Evolutionary conservation across 53 echinoderm and acorn worm species (phyloP).

Genomic region (Patiria pectinifera): DNA sequence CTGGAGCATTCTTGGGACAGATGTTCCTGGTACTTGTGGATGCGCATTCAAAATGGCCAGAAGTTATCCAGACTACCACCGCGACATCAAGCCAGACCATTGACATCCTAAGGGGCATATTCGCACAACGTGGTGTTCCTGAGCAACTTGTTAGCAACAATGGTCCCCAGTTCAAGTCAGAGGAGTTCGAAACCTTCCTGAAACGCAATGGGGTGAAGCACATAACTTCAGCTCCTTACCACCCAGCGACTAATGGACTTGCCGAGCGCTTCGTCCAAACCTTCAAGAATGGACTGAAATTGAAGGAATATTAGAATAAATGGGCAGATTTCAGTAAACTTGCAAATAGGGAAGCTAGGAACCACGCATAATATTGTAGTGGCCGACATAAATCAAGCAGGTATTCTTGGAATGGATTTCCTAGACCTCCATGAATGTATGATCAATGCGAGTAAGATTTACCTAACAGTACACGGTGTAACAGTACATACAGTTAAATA

Average conservation of each 20-base stretch:
- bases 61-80: slow-evolving; percentile 61
- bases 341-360: slow-evolving; percentile 15
- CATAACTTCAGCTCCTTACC: no score
- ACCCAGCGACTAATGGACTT: no score
- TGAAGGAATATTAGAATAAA: slow-evolving; percentile 1
- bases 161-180: no score
- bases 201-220: slow-evolving; percentile 17
- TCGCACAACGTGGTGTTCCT: no score
- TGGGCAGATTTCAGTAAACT: not conserved
- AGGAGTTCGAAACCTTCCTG: slow-evolving; percentile 47
- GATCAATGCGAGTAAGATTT: not conserved
- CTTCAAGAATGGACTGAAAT: no score
- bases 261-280: slow-evolving; percentile 35
- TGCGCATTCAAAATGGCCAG: slow-evolving; percentile 76
- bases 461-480: slow-evolving; percentile 3
- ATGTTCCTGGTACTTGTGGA: no score
- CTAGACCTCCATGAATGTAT: not conserved
- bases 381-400: slow-evolving; percentile 29
- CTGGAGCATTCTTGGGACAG: slow-evolving; percentile 71
- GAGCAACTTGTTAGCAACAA: no score
- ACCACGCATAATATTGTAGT: not conserved
- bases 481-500: slow-evolving; percentile 6
- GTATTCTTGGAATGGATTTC: slow-evolving; percentile 50
- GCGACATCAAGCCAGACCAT: slow-evolving; percentile 40
- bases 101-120: slow-evolving; percentile 17